Evolutionary conservation across 2,113 vertebrate species (phyloP).

Genomic region (Numida meleagris): DNA sequence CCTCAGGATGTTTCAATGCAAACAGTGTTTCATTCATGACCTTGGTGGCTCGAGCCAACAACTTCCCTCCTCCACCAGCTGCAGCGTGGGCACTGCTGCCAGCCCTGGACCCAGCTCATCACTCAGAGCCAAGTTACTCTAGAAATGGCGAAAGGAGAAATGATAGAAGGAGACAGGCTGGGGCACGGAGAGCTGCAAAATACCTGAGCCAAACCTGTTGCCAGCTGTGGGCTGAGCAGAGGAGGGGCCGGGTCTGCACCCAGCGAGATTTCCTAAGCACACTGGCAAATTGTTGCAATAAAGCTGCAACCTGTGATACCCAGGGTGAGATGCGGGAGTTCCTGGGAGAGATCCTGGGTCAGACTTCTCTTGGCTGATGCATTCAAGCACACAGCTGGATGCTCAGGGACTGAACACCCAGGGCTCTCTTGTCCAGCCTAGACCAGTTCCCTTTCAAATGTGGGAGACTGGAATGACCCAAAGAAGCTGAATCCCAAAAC

Average conservation of each 20-base stretch:
- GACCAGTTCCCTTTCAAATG: background rate
- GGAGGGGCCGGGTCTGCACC: background rate
- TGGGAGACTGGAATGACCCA: background rate
- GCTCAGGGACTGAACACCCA: background rate
- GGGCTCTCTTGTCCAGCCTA: background rate
- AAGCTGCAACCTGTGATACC: background rate
- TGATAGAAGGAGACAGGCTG: background rate
- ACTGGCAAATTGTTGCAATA: background rate
- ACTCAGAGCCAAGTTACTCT: background rate
- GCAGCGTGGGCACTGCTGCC: background rate
- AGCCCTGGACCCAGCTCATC: background rate
- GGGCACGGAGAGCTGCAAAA: rapidly evolving
- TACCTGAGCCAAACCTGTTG: background rate
- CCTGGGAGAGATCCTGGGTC: background rate
- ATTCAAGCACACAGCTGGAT: background rate
- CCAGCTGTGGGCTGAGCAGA: background rate
- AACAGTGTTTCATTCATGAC: slow-evolving; percentile 26
- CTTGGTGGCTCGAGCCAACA: background rate
- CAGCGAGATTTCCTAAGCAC: background rate
- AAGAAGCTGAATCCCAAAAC: background rate
- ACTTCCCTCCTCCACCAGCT: background rate
- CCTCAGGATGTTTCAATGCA: background rate
- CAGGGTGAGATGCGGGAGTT: background rate
- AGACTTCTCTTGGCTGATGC: background rate
- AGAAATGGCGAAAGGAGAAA: background rate